phyloP scores from a whole-genome alignment of 2,113 vertebrate genomes.

The Tachysurus vachellii region DNA sequence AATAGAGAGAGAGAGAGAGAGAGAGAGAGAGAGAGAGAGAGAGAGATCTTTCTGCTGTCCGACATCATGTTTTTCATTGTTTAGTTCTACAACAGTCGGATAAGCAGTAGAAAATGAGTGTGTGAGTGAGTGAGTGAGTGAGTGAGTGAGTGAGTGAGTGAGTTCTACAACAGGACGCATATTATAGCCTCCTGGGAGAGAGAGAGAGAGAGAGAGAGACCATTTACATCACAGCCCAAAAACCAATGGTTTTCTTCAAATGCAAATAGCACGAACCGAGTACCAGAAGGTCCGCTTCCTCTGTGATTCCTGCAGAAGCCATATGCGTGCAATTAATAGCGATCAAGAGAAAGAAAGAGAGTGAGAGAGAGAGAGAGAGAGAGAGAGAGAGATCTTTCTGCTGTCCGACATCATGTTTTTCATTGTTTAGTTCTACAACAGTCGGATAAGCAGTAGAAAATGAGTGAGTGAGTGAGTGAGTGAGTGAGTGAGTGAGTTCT shows the following conservation, averaged over 20 bases:
- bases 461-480: too few relatives aligned
- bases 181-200: neutral
- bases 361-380: conserved; percentile 24
- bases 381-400: conserved; percentile 20
- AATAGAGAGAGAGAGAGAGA: conserved; percentile 14
- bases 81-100: too few relatives aligned
- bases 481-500: too few relatives aligned
- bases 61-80: conserved; percentile 53
- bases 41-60: conserved; percentile 51
- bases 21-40: conserved; percentile 22
- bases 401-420: conserved; percentile 55
- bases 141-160: too few relatives aligned
- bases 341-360: conserved; percentile 31
- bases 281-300: conserved; percentile 67
- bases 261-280: conserved; percentile 60
- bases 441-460: too few relatives aligned
- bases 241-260: conserved; percentile 66
- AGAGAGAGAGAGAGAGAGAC: too few relatives aligned
- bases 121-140: too few relatives aligned
- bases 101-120: too few relatives aligned
- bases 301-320: conserved; percentile 66
- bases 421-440: too few relatives aligned
- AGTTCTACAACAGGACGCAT: conserved; percentile 36
- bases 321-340: conserved; percentile 63
- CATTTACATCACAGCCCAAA: conserved; percentile 66